These are phyloP conservation scores for Drosophila orena DNA, from an alignment of 1,140 invertebrate genomes.

Conservation along the genomic window DNA sequence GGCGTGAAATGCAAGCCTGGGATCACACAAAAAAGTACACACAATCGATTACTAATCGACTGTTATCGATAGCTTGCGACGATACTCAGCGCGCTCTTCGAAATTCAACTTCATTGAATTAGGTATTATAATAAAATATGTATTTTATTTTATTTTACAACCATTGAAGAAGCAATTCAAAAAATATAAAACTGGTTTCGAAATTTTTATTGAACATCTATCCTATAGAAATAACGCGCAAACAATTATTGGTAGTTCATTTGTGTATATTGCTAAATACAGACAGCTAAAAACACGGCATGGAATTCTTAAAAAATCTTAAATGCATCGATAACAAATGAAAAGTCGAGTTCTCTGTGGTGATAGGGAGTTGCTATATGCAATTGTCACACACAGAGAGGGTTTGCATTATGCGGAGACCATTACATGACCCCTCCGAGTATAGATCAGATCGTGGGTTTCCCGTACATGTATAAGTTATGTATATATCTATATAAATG, in stretches of 20 bases:
- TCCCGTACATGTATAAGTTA: conserved; percentile 13
- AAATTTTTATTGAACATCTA: conserved; percentile 55
- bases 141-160: no score
- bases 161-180: neutral
- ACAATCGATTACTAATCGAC: neutral
- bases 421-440: conserved; percentile 26
- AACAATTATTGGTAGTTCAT: conserved; percentile 51
- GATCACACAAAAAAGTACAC: no score
- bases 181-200: neutral
- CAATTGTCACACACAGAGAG: neutral
- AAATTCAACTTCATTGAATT: neutral
- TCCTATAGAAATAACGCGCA: conserved; percentile 52
- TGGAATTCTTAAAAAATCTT: conserved; percentile 68
- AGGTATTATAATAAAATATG: neutral
- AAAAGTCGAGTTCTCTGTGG: conserved; percentile 16
- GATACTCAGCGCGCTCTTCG: neutral
- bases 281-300: conserved; percentile 73
- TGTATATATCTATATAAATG: conserved; percentile 26
- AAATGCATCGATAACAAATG: conserved; percentile 78
- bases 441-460: conserved; percentile 21
- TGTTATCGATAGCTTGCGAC: conserved; percentile 1
- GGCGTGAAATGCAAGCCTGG: neutral
- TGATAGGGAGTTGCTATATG: conserved; percentile 2
- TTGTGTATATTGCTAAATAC: conserved; percentile 62
- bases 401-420: conserved; percentile 17